Evolutionary conservation across 2,888 invertebrate genomes (phyloP).

Genomic region (Leistus spinibarbis): DNA sequence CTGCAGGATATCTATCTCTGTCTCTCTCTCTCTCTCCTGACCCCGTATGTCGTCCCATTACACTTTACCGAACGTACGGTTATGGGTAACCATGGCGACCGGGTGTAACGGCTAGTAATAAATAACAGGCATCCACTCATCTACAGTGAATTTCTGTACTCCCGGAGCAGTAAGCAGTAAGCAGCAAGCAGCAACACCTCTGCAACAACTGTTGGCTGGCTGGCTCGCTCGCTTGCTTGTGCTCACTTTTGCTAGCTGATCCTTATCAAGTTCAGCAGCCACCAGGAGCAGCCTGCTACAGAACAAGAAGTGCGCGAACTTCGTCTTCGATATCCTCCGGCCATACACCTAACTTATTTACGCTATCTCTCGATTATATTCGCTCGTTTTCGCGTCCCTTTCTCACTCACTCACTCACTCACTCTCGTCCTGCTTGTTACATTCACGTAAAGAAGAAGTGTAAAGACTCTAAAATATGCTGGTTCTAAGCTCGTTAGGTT

Average conservation of each 20-base stretch:
- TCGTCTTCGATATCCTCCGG: not conserved
- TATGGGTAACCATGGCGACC: constrained; percentile 16
- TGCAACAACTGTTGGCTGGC: constrained; percentile 7
- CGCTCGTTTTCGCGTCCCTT: not conserved
- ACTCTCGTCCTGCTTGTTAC: not conserved
- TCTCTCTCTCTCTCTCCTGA: not conserved
- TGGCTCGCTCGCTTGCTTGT: constrained; percentile 2
- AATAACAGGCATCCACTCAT: constrained; percentile 38
- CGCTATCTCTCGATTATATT: not conserved
- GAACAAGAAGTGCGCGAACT: constrained; percentile 2
- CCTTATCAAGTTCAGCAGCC: constrained; percentile 22
- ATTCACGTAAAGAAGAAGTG: not conserved
- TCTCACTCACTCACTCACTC: not conserved
- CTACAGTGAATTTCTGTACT: constrained; percentile 11
- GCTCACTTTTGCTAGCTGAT: constrained; percentile 1
- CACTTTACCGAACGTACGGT: not conserved
- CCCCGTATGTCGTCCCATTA: not conserved
- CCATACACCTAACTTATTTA: not conserved
- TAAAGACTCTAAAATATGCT: not conserved
- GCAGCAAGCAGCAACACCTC: constrained; percentile 33
- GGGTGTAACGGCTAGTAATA: constrained; percentile 33
- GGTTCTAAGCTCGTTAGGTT: not conserved
- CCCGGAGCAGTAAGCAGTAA: constrained; percentile 25
- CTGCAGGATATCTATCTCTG: not conserved
- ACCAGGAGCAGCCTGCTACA: too few relatives aligned